Percentiles rank a stretch among this genome's conserved stretches.
Conservation (phyloP, 2,888 invertebrate genomes). For the Achlya flavicornis region DNA sequence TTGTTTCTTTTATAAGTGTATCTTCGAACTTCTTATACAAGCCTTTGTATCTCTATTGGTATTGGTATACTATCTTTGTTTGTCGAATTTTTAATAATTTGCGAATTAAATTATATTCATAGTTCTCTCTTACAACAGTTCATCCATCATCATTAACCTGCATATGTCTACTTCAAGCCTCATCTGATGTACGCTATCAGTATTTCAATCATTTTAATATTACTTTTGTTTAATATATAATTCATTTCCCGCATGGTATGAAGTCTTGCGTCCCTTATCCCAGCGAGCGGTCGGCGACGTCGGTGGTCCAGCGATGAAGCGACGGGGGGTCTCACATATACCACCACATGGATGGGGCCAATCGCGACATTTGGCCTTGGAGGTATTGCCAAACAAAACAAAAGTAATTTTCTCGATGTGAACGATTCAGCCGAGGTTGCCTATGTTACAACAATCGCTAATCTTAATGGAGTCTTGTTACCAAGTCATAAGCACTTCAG, state of each 20-base stretch:
- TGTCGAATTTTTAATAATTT: too few species aligned
- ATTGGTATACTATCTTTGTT: too few species aligned
- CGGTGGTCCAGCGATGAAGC: conserved; percentile 46
- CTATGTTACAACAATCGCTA: background rate
- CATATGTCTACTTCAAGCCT: background rate
- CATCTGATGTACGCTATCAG: background rate
- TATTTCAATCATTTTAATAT: conserved; percentile 4
- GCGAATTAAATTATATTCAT: background rate
- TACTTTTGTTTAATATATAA: background rate
- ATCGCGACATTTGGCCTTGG: conserved; percentile 27
- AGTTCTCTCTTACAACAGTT: background rate
- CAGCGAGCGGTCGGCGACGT: conserved; percentile 44
- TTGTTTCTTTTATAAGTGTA: too few species aligned
- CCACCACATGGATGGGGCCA: conserved; percentile 26
- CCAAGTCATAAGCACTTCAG: background rate
- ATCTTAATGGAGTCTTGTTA: background rate
- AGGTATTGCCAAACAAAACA: conserved; percentile 39
- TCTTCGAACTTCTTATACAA: too few species aligned
- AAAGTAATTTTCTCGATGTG: background rate
- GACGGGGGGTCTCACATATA: conserved; percentile 40
- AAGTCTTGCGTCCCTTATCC: conserved; percentile 22
- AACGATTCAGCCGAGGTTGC: background rate
- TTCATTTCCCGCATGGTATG: conserved; percentile 20
- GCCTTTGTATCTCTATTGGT: too few species aligned
- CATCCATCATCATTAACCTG: conserved; percentile 2